Base-by-base conservation (phyloP, 2,113 vertebrate genomes). In the Acanthochromis polyacanthus region DNA sequence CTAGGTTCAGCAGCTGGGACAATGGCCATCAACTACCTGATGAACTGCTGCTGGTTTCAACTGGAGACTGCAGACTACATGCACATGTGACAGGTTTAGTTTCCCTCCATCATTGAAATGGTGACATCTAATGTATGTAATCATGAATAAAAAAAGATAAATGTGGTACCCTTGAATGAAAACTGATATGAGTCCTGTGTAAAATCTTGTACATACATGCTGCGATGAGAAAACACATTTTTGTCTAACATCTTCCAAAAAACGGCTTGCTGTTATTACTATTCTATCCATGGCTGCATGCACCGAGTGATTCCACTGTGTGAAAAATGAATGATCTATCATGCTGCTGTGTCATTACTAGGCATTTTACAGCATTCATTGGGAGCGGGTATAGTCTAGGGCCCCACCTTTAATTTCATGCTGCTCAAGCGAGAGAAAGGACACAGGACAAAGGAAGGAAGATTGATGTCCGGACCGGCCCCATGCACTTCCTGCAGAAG, bases 341-440 rank as follows among this genome's bases (percentile, higher is more conserved):
- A 91, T 65, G 70, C 69, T 46, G 73, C 64, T 77, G 75, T 87
- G 89, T 91, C 93, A 92, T 91, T 93, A 92, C 88, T 11, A 71
- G 86, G 86, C 85, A 82, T 92, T 91, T 93, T 92, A 93, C 88
- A 93, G 84, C 86, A 81, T 92, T 92, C 90, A 91, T 91, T 87
- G 86, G 69, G 82, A 88, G 85, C 57, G 59, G 72, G 75, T 85
- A 89, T 75, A 75, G 87, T 91, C 87, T 36, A 48, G 72, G 71
- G 90, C 83, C 78, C 86, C 92, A 94, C 92, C 92, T 94, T 95
- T 93, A 92, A 93, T 94, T 95, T 94, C 92, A 94, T 93, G 93
- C 91, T 90, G 85, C 87, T 93, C 90, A 89, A 92, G 92, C 76
- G 36, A 89, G 88, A 93, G 89, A 94, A 93, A 93, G 74, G 89